Evolutionary conservation across 92 coral and sea anemone species (phyloP).

Genomic region (Epizoanthus scotinus): DNA sequence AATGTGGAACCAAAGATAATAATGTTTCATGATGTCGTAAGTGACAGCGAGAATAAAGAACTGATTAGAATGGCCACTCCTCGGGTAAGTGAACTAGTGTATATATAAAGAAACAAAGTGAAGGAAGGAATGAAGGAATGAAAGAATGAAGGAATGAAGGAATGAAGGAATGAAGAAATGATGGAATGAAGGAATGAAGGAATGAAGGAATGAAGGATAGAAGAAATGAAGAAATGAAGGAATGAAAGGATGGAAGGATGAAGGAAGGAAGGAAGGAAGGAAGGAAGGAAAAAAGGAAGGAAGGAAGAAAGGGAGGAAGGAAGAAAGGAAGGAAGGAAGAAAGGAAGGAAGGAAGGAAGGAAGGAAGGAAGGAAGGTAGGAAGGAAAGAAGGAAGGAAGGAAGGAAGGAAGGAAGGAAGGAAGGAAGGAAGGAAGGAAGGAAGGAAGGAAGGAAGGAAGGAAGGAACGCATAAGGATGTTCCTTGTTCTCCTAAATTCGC

Average conservation of each 20-base stretch:
- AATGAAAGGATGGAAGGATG: conserved; percentile 4
- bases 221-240: conserved; percentile 14
- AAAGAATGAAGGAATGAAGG: conserved; percentile 15
- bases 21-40: conserved; percentile 31
- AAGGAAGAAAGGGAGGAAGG: no score
- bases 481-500: background rate
- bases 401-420: conserved; percentile 1
- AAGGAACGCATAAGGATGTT: no score
- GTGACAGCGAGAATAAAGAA: conserved; percentile 46
- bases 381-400: conserved; percentile 13
- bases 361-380: conserved; percentile 18
- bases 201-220: conserved; percentile 13
- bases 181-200: conserved; percentile 13
- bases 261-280: conserved; percentile 6
- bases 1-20: conserved; percentile 47
- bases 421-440: conserved; percentile 21
- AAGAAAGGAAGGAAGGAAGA: background rate
- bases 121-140: background rate
- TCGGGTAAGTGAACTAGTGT: conserved; percentile 32
- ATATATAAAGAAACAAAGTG: background rate
- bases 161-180: conserved; percentile 18
- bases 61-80: conserved; percentile 46
- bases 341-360: conserved; percentile 1
- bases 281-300: background rate
- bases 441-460: conserved; percentile 5